phyloP scores from a whole-genome alignment of 2,113 vertebrate genomes.

The Alexandromys fortis region DNA sequence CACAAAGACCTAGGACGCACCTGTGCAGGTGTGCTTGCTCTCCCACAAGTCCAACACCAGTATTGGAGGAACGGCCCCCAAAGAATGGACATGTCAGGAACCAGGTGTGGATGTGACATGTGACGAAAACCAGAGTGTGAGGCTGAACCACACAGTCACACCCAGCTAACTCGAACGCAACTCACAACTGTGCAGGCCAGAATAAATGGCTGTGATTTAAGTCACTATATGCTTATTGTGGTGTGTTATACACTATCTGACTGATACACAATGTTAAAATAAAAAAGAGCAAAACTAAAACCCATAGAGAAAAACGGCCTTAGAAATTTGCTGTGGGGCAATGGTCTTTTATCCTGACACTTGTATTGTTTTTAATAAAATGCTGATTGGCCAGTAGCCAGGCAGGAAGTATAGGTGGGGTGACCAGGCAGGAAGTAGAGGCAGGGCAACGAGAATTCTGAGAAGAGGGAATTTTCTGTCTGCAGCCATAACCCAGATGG shows the following conservation, averaged over 20 bases:
- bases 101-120: neutral
- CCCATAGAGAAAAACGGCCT: neutral
- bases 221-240: neutral
- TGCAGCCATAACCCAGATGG: too few relatives aligned
- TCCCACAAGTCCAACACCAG: neutral
- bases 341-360: too few relatives aligned
- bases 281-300: neutral
- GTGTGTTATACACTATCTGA: slow-evolving; percentile 6
- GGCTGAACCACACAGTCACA: neutral
- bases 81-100: neutral
- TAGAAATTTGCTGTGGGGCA: neutral
- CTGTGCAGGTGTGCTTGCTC: neutral
- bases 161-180: neutral
- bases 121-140: neutral
- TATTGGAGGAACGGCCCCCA: neutral
- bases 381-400: too few relatives aligned
- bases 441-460: too few relatives aligned
- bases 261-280: neutral
- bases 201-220: slow-evolving; percentile 40
- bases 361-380: too few relatives aligned
- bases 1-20: neutral
- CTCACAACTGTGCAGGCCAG: neutral
- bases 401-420: too few relatives aligned
- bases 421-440: too few relatives aligned
- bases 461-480: too few relatives aligned